Base-by-base conservation (phyloP, 2,113 vertebrate species). In the Toxostoma redivivum region DNA sequence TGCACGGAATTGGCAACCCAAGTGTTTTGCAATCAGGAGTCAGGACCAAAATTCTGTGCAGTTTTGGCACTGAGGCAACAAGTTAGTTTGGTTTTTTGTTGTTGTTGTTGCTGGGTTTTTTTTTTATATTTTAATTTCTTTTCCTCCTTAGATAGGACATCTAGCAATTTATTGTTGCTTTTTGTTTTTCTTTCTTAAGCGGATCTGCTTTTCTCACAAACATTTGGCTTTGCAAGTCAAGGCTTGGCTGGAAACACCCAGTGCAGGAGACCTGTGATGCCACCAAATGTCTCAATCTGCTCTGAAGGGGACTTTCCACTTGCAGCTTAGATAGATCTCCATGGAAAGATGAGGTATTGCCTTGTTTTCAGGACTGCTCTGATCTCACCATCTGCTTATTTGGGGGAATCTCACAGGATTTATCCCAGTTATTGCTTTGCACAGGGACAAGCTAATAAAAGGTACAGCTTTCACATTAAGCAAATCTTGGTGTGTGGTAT, bases 401-500 rank as follows among this genome's bases (percentile, higher is more conserved):
- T 48, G 48, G 60, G 47, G 38, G 73, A 94, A 78, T 62, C 69
- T 64, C 79, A 22, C 37, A 57, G 86, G 82, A 53, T 71, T 94
- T 87, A 57, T 44, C 37, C 45, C 3, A 1, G 31, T 82, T 65
- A 61, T n/a, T 81, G 69, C 27, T 77, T 86, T 79, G 56, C 69
- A 53, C 37, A 40, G 40, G 83, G 81, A 91, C 19, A 9, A 90
- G 38, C 25, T 78, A 62, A 70, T 88, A 91, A 90, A 95, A 78
- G 42, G 67, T 30, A 28, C 47, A 64, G 76, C 48, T 81, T 64
- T 88, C 64, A 23, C 51, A 81, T 78, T 21, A 71, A 74, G 44
- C 28, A 74, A 35, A 53, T 33, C 88, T 92, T 47, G 47, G 42
- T 95, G 88, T 95, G 93, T 86, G 95, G 95, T 70, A 86, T 7